Conservation (phyloP, 2,888 invertebrate genomes). For the Danaus chrysippus region DNA sequence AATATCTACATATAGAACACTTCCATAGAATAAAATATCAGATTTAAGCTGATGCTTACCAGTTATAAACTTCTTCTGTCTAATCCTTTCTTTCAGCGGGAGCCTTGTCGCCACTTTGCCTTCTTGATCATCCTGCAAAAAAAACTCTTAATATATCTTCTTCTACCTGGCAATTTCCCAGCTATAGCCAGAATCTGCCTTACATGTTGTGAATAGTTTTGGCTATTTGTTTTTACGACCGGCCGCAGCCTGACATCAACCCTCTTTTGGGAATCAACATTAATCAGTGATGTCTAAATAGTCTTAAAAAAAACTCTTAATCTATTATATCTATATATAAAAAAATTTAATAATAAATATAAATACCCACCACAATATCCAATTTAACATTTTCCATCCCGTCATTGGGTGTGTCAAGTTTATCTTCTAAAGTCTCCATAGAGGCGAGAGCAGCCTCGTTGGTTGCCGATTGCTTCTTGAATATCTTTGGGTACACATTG, state of each 20-base stretch:
- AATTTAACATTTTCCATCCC: constrained; percentile 87
- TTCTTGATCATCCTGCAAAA: constrained; percentile 71
- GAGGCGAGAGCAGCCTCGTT: constrained; percentile 87
- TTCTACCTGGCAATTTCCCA: no score
- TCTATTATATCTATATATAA: background rate
- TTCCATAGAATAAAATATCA: background rate
- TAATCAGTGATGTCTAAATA: no score
- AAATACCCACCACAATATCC: constrained; percentile 67
- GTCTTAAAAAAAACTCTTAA: constrained; percentile 13
- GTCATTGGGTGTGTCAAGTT: constrained; percentile 83
- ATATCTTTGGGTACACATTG: constrained; percentile 72
- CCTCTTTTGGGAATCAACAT: no score
- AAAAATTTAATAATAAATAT: constrained; percentile 28
- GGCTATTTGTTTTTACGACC: no score
- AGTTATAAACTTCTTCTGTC: constrained; percentile 83
- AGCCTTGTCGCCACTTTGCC: constrained; percentile 75
- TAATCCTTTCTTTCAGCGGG: constrained; percentile 79
- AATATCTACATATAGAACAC: background rate
- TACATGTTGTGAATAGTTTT: no score
- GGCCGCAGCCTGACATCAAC: no score
- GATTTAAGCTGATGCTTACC: constrained; percentile 58
- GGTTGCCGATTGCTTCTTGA: constrained; percentile 77
- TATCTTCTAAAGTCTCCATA: constrained; percentile 89
- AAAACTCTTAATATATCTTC: constrained; percentile 1
- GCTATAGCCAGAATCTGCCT: no score